Evolutionary conservation across 1,140 invertebrate genomes (phyloP).

Genomic region (Euglossa dilemma): DNA sequence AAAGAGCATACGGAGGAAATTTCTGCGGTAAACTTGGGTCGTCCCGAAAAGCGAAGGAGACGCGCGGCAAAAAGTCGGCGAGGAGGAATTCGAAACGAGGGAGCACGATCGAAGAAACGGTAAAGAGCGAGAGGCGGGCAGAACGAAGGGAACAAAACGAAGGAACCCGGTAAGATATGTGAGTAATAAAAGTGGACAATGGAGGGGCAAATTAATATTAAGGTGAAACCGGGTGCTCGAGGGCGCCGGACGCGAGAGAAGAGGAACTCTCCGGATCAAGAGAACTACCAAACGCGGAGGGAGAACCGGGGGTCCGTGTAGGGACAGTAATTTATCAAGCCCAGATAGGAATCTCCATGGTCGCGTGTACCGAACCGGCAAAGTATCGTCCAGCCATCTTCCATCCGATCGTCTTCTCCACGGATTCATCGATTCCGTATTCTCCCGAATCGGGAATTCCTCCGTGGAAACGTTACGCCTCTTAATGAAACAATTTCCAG

Average conservation of each 20-base stretch:
- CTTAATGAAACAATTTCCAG: constrained; percentile 6
- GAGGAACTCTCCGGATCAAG: constrained; percentile 34
- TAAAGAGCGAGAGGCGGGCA: background rate
- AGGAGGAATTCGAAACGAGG: background rate
- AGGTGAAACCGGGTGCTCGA: constrained; percentile 63
- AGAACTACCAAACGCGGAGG: constrained; percentile 29
- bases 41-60: no score
- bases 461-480: no score
- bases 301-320: constrained; percentile 68
- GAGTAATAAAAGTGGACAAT: constrained; percentile 81
- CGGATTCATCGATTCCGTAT: background rate
- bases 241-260: constrained; percentile 54
- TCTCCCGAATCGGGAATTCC: background rate
- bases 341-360: constrained; percentile 80
- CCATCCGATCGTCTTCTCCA: background rate
- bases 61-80: no score
- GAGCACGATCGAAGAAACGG: background rate
- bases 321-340: constrained; percentile 81
- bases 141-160: constrained; percentile 58
- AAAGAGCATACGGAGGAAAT: no score
- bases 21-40: no score
- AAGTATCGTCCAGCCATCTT: constrained; percentile 73
- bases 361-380: constrained; percentile 77
- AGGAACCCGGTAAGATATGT: constrained; percentile 77
- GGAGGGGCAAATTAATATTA: constrained; percentile 80